Evolutionary conservation across 2,888 invertebrate genomes (phyloP).

Genomic region (Pantelozetes paolii): DNA sequence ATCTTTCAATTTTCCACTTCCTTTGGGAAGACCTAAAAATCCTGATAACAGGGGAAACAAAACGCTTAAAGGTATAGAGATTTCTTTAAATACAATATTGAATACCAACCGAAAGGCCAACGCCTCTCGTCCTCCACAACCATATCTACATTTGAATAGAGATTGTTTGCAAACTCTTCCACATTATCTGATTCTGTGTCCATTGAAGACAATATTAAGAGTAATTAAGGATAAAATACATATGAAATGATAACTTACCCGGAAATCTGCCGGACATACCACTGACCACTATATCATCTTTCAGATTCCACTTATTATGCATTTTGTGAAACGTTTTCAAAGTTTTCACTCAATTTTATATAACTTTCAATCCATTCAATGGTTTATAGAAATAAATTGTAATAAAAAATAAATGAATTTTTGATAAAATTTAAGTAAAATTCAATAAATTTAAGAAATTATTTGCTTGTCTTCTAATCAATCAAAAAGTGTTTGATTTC

Average conservation of each 20-base stretch:
- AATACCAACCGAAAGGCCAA: constrained; percentile 61
- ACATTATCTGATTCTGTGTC: constrained; percentile 65
- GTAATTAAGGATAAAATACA: neutral
- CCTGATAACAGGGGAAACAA: constrained; percentile 53
- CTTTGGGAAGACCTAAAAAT: constrained; percentile 69
- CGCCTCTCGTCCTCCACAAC: constrained; percentile 84
- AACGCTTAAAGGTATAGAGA: no score
- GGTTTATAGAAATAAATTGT: no score
- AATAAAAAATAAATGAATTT: no score
- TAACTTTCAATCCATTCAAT: no score
- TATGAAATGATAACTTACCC: neutral
- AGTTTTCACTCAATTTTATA: no score
- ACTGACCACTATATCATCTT: constrained; percentile 5
- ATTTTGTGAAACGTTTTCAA: no score
- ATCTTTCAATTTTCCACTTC: constrained; percentile 66
- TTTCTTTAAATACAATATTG: neutral
- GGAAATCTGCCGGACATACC: constrained; percentile 17
- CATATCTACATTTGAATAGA: constrained; percentile 84
- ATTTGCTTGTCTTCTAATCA: no score
- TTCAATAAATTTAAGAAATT: no score
- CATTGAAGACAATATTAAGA: neutral
- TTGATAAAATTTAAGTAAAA: no score
- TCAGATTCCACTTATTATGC: no score
- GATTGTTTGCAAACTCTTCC: constrained; percentile 84
- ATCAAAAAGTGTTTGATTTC: no score